phyloP scores from a whole-genome alignment of 2,113 vertebrate species.

The Hepsetus odoe region DNA sequence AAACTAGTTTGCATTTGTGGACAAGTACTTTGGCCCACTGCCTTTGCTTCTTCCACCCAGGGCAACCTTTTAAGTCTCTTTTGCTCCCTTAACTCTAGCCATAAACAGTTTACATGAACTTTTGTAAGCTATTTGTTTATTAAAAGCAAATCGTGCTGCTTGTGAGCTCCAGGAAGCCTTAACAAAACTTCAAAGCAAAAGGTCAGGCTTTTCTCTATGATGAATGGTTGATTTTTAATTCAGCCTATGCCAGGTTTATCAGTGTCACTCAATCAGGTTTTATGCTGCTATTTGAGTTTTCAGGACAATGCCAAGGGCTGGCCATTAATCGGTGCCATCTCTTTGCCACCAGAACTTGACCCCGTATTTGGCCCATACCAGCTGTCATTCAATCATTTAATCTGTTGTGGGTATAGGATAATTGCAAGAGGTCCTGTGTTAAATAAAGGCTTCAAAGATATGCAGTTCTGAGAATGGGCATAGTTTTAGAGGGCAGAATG shows the following conservation, averaged over 20 bases:
- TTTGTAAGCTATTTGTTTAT: slow-evolving; percentile 19
- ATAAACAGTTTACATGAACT: slow-evolving; percentile 3
- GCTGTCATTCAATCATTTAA: neutral
- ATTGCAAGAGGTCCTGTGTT: neutral
- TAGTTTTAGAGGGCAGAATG: too few relatives aligned
- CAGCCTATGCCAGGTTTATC: slow-evolving; percentile 18
- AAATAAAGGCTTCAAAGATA: neutral
- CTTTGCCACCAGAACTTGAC: neutral
- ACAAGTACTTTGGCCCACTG: neutral
- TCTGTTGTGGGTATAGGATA: neutral
- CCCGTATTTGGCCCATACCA: neutral
- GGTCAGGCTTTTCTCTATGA: slow-evolving; percentile 45
- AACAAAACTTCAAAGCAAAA: slow-evolving; percentile 32
- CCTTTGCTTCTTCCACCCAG: neutral
- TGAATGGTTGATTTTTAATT: slow-evolving; percentile 40
- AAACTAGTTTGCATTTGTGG: neutral
- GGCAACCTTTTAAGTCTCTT: neutral
- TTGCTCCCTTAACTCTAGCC: neutral
- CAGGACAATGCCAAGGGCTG: neutral
- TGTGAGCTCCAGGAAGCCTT: slow-evolving; percentile 1
- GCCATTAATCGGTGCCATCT: neutral
- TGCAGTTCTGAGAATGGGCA: too few relatives aligned
- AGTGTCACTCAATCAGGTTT: slow-evolving; percentile 7
- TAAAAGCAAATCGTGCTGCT: neutral
- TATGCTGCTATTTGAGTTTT: neutral